Base-by-base conservation (phyloP, 1,140 invertebrate species). In the Bicyclus anynana region DNA sequence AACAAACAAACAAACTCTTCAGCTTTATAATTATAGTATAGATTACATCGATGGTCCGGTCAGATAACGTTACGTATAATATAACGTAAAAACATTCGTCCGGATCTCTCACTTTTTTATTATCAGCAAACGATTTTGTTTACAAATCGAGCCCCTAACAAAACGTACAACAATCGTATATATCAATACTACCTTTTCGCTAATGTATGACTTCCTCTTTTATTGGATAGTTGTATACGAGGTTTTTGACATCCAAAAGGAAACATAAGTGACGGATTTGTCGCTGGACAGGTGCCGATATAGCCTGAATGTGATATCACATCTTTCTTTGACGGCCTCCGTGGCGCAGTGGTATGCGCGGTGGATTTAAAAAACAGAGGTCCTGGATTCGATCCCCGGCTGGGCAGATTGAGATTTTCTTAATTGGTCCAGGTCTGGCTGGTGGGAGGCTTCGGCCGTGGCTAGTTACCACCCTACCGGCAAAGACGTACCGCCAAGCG, bases 161-260 rank as follows among this genome's bases (percentile, higher is more conserved):
- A 59, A 60, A 60, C 51, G 52, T 60, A 26, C 52, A 54, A 60
- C 58, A 60, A 60, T 53, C 51, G 58, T 44, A 33, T 51, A 53
- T 54, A 38, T 48, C 53, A 48, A 55, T 55, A 55, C 44, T 54
- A 54, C 40, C 56, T 51, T 60, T 60, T 60, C 50, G 58, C 29
- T 35, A 60, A 50, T 60, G 58, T 60, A 35, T 60, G 16, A 48
- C n/a, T 53, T 60, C 48, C 47, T 54, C 40, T 60, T 60, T 54
- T 51, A 50, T 29, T 42, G 52, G 47, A 54, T 60, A 50, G 58
- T 54, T 53, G 53, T 44, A 44, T 50, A 44, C 52, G 46, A 60
- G 29, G 46, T 49, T 51, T 59, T 53, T 54, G 46, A 54, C 14
- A 33, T 21, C 23, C 51, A 60, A 59, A 59, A 54, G 58, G 50